Percentiles rank a stretch among this genome's conserved stretches.
Evolutionary conservation across 2,888 invertebrate genomes (phyloP).

Genomic region (Anthoptus insignis): DNA sequence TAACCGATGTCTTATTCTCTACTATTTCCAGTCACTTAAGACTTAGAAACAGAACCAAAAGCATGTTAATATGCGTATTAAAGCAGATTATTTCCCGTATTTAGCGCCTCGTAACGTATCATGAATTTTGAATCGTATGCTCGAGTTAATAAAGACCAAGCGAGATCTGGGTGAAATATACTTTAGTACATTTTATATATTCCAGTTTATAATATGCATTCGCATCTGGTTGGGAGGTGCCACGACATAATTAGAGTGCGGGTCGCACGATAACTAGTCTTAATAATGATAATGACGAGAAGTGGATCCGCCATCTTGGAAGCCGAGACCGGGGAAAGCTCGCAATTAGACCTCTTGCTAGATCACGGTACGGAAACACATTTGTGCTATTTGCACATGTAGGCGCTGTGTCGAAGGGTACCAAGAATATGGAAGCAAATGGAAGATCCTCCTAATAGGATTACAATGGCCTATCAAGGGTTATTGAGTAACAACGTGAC

Average conservation of each 20-base stretch:
- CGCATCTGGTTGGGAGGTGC: slow-evolving; percentile 64
- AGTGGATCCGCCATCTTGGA: slow-evolving; percentile 77
- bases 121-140: slow-evolving; percentile 23
- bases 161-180: not conserved
- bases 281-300: slow-evolving; percentile 71
- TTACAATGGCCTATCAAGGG: no score
- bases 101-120: slow-evolving; percentile 39
- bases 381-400: no score
- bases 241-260: slow-evolving; percentile 78
- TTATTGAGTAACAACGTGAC: no score
- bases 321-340: slow-evolving; percentile 68
- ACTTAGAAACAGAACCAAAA: slow-evolving; percentile 35
- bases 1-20: slow-evolving; percentile 15
- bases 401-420: no score
- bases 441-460: no score
- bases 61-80: slow-evolving; percentile 37
- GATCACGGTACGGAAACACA: slow-evolving; percentile 34
- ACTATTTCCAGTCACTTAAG: slow-evolving; percentile 26
- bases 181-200: slow-evolving; percentile 15
- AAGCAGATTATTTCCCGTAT: slow-evolving; percentile 45
- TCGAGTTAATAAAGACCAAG: not conserved
- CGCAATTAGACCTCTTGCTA: slow-evolving; percentile 62
- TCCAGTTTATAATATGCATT: slow-evolving; percentile 61
- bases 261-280: slow-evolving; percentile 81
- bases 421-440: no score